Evolutionary conservation across 2,888 invertebrate genomes (phyloP).

Genomic region (Mesoligia furuncula): DNA sequence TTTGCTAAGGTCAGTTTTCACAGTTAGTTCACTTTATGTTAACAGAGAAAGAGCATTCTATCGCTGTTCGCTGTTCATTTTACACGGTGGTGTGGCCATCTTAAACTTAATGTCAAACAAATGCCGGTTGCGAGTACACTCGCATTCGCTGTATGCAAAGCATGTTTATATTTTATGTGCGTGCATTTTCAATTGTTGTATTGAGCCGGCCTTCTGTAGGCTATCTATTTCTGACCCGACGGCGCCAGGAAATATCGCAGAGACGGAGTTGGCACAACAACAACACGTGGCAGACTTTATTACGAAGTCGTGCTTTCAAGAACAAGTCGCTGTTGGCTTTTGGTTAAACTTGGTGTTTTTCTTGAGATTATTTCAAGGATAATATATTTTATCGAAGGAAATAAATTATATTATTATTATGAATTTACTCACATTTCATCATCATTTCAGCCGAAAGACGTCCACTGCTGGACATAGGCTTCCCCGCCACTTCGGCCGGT

Average conservation of each 20-base stretch:
- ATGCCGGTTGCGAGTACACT: background rate
- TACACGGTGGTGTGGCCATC: background rate
- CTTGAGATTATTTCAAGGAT: background rate
- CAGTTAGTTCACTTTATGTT: background rate
- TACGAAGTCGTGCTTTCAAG: background rate
- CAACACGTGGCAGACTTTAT: constrained; percentile 32
- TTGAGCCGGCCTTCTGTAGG: background rate
- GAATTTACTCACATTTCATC: too few relatives aligned
- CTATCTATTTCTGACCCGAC: background rate
- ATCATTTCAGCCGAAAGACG: too few relatives aligned
- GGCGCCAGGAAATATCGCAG: constrained; percentile 23
- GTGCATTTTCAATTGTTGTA: background rate
- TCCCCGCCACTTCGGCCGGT: too few relatives aligned
- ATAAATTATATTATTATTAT: too few relatives aligned
- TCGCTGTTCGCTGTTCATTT: background rate
- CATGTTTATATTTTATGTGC: background rate
- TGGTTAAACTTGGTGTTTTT: background rate
- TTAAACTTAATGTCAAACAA: background rate
- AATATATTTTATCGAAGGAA: background rate
- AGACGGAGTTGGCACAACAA: constrained; percentile 18
- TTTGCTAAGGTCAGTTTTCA: too few relatives aligned
- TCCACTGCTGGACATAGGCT: too few relatives aligned
- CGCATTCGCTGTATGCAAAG: background rate
- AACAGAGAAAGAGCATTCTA: background rate
- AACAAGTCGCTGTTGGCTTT: background rate